Evolutionary conservation across 2,888 invertebrate species (phyloP).

Genomic region (Lycia hirtaria): DNA sequence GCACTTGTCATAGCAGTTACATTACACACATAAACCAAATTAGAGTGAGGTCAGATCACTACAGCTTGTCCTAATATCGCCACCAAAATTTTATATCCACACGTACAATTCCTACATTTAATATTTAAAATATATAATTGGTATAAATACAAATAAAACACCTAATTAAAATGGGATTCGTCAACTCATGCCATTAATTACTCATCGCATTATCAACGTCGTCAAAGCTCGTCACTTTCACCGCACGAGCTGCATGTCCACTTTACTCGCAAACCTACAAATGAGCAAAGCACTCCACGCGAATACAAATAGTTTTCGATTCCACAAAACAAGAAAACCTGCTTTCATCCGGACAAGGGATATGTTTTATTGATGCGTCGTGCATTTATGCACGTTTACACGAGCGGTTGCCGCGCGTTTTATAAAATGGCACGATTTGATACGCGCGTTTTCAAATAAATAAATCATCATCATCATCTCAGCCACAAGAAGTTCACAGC

Average conservation of each 20-base stretch:
- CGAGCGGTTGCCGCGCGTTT: no score
- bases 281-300: constrained; percentile 14
- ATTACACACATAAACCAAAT: no score
- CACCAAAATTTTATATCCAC: no score
- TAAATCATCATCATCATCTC: no score
- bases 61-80: no score
- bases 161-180: constrained; percentile 13
- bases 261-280: constrained; percentile 1
- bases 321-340: constrained; percentile 62
- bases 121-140: not conserved
- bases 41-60: no score
- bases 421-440: no score
- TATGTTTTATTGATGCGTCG: constrained; percentile 50
- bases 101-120: not conserved
- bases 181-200: constrained; percentile 8
- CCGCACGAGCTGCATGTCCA: constrained; percentile 17
- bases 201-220: constrained; percentile 6
- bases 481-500: no score
- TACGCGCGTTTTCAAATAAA: no score
- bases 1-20: no score
- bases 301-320: constrained; percentile 55
- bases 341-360: constrained; percentile 48
- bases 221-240: constrained; percentile 24
- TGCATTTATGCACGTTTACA: constrained; percentile 25
- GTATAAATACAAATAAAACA: not conserved